Base-by-base conservation (phyloP, 2,113 vertebrate species). In the Callipepla californica region DNA sequence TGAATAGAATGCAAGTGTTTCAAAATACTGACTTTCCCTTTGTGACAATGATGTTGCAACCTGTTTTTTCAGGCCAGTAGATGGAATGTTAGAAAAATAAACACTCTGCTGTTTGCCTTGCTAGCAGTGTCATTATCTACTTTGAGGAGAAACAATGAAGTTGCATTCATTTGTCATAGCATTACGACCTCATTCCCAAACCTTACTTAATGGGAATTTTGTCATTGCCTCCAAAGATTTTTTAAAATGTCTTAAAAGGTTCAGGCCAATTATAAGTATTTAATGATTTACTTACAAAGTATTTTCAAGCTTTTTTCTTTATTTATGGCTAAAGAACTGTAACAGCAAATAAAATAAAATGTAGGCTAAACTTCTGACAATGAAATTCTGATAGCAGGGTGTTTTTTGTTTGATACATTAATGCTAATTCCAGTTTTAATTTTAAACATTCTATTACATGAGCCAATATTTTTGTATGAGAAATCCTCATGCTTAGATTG, bases 41-140 rank as follows among this genome's bases (percentile, higher is more conserved):
- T 95, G 86, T 91, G 83, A 53, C 51, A 59, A 4, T 94, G 13
- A 6, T 66, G 62, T 83, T 66, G 25, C 85, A 96, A 87, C 85
- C 83, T 93, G 74, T 40, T 97, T 93, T 70, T 91, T 91, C 80
- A 80, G 76, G 74, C 80, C 87, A 81, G 83, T 86, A 51, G 80
- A 80, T 91, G 70, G 83, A 87, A 90, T 25, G 47, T 22, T 95
- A 95, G 95, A 89, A 92, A 95, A 97, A 94, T 94, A 95, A 97
- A 90, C 51, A 51, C 6, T 3, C 20, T 18, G 21, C 55, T 82
- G 15, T 75, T 57, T 96, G 51, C 34, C 28, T 77, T 74, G 19
- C 34, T 77, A 63, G 63, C 77, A 73, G 28, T 32, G 47, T 55
- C n/a, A n/a, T 81, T 91, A 57, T 62, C 50, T 57, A 32, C 22